Percentiles rank a stretch among this genome's conserved stretches.
Conservation (phyloP, 1,140 invertebrate genomes). For the Bombus fervidus region DNA sequence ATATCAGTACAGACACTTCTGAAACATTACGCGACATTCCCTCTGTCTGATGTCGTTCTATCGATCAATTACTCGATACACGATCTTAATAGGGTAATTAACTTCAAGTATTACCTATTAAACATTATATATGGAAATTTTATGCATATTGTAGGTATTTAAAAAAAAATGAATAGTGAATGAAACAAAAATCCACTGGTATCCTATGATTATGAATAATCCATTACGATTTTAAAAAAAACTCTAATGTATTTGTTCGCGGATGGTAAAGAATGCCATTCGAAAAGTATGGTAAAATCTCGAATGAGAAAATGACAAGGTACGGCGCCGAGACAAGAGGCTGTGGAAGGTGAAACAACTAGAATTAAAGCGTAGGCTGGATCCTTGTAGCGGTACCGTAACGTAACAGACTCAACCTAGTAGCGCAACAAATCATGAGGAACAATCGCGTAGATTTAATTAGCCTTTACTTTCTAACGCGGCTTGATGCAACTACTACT, state of each 20-base stretch:
- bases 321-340: not conserved
- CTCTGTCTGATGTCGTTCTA: not conserved
- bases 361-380: conserved; percentile 59
- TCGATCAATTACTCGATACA: not conserved
- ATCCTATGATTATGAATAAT: not conserved
- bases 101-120: no score
- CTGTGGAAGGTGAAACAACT: conserved; percentile 34
- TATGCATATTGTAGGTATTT: no score
- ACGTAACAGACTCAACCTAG: conserved; percentile 12
- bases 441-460: conserved; percentile 46
- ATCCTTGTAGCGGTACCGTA: conserved; percentile 14
- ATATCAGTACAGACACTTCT: not conserved
- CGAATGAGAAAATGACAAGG: not conserved
- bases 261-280: not conserved
- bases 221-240: not conserved
- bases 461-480: conserved; percentile 21
- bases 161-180: no score
- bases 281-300: not conserved
- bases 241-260: not conserved
- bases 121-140: no score
- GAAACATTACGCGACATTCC: not conserved
- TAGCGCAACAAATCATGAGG: conserved; percentile 13
- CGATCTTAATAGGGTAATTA: no score
- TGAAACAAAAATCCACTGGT: no score
- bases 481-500: not conserved